These are phyloP conservation scores for Thryonomys swinderianus DNA, from an alignment of 2,113 vertebrate species.

Conservation along the genomic window DNA sequence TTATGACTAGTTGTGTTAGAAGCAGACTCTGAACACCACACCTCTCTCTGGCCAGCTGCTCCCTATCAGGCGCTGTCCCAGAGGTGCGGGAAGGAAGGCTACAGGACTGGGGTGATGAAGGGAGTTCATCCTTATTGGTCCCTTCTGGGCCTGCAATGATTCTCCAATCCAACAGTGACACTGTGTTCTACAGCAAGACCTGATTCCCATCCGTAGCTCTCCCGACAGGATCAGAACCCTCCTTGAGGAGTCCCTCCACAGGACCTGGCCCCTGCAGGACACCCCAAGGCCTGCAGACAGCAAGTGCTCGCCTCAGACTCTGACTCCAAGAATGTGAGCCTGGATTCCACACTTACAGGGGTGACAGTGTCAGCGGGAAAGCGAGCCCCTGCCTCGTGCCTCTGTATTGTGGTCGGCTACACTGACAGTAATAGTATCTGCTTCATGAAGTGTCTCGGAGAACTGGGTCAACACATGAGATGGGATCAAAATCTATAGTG, in stretches of 20 bases:
- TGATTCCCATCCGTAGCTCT: background rate
- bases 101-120: background rate
- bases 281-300: background rate
- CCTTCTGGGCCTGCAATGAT: background rate
- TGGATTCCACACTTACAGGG: background rate
- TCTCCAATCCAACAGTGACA: background rate
- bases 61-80: no score
- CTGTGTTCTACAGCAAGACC: background rate
- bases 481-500: background rate
- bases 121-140: background rate
- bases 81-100: accelerated
- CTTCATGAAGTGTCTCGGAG: background rate
- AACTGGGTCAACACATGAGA: background rate
- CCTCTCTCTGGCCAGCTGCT: background rate
- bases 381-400: background rate
- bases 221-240: background rate
- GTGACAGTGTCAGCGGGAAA: background rate
- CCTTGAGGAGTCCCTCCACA: background rate
- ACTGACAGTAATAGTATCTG: background rate
- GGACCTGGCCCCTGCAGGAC: background rate
- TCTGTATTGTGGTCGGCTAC: background rate
- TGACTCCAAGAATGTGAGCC: background rate
- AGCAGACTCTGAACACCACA: background rate
- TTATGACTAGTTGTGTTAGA: background rate
- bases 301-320: background rate